Conservation (phyloP, 2,113 vertebrate genomes). For the Hypocryptadius cinnamomeus region DNA sequence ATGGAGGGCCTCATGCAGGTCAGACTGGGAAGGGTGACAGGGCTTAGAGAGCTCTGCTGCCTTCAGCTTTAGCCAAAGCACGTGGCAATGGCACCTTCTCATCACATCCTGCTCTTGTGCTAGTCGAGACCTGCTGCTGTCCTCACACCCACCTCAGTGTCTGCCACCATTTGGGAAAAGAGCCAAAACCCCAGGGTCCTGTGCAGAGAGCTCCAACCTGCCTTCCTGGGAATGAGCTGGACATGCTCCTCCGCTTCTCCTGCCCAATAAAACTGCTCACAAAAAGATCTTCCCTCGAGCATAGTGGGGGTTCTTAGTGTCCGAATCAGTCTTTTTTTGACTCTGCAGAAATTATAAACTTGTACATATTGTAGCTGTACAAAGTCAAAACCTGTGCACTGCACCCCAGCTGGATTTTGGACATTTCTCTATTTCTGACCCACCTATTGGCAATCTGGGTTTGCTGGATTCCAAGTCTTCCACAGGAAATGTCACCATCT, state of each 20-base stretch:
- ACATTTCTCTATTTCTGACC: not conserved
- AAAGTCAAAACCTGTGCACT: not conserved
- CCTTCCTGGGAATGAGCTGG: not conserved
- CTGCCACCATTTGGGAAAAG: not conserved
- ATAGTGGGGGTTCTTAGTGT: not conserved
- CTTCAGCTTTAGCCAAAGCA: accelerated
- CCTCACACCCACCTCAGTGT: not conserved
- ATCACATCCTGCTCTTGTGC: not conserved
- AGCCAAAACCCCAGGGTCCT: not conserved
- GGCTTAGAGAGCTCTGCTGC: not conserved
- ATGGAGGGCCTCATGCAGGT: not conserved
- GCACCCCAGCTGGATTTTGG: not conserved
- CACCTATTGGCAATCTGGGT: accelerated
- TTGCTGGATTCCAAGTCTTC: not conserved
- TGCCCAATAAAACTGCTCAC: not conserved
- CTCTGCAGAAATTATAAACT: not conserved
- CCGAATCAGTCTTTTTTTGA: not conserved
- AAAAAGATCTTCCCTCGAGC: not conserved
- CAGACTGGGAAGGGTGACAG: not conserved
- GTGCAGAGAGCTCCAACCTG: not conserved
- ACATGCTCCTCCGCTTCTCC: accelerated
- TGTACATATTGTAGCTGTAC: not conserved
- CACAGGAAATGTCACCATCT: not conserved
- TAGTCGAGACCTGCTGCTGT: accelerated
- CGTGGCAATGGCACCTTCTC: not conserved